A percentile compares a stretch with the other conserved stretches of the same genome.
Evolutionary conservation across 2,113 vertebrate genomes (phyloP).

Genomic region (Tonatia bakeri): DNA sequence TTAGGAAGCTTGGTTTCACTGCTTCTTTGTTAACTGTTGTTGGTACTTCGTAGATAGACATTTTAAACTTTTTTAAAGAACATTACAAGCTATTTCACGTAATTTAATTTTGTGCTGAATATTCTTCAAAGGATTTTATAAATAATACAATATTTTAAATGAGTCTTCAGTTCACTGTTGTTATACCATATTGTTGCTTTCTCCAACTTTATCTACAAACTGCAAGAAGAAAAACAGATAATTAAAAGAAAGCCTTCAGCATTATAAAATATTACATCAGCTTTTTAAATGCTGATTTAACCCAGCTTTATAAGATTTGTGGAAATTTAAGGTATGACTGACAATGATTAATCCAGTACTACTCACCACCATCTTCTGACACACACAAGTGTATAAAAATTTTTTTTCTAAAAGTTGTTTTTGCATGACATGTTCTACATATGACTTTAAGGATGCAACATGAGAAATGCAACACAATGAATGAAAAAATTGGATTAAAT

Average conservation of each 20-base stretch:
- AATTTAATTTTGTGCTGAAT: slow-evolving; percentile 84
- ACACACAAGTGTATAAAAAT: slow-evolving; percentile 56
- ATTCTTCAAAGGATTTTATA: slow-evolving; percentile 83
- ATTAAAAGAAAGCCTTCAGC: slow-evolving; percentile 34
- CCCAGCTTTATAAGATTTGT: slow-evolving; percentile 63
- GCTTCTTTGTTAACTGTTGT: slow-evolving; percentile 74
- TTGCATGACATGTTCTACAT: slow-evolving; percentile 78
- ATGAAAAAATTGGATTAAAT: slow-evolving; percentile 79
- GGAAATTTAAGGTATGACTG: slow-evolving; percentile 68
- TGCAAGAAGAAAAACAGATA: slow-evolving; percentile 76
- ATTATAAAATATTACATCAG: background rate
- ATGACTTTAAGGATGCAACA: slow-evolving; percentile 79
- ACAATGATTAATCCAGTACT: slow-evolving; percentile 72
- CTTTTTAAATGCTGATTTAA: background rate
- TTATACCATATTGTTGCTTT: slow-evolving; percentile 99
- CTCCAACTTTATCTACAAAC: slow-evolving; percentile 95
- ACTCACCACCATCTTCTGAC: slow-evolving; percentile 75
- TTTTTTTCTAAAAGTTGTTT: slow-evolving; percentile 69
- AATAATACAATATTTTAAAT: slow-evolving; percentile 84
- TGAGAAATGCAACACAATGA: slow-evolving; percentile 81
- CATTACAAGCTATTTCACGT: slow-evolving; percentile 80
- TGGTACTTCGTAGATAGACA: slow-evolving; percentile 74
- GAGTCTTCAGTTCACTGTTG: slow-evolving; percentile 81
- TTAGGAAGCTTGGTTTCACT: slow-evolving; percentile 69
- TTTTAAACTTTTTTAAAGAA: slow-evolving; percentile 82